These are phyloP conservation scores for Cyclina sinensis DNA, from an alignment of 1,140 invertebrate genomes.

Conservation along the genomic window DNA sequence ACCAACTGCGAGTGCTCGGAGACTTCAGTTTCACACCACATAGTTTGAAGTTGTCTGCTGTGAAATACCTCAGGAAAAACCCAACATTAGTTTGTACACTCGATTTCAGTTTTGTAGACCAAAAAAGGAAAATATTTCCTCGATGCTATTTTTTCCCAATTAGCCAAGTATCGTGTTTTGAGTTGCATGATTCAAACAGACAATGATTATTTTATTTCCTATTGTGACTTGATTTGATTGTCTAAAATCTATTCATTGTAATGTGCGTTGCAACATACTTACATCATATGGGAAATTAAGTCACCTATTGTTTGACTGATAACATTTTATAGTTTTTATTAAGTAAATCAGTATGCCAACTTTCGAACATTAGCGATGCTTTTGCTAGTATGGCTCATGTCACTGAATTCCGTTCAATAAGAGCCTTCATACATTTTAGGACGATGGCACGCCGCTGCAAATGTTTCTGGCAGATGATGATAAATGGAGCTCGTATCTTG, in stretches of 20 bases:
- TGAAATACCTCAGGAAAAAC: slow-evolving; percentile 28
- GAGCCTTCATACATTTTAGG: background rate
- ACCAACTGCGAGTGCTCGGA: slow-evolving; percentile 27
- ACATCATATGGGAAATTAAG: too few relatives aligned
- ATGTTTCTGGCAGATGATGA: slow-evolving; percentile 40
- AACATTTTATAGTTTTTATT: too few relatives aligned
- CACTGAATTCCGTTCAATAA: too few relatives aligned
- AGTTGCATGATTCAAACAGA: too few relatives aligned
- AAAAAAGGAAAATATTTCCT: background rate
- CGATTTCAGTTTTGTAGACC: too few relatives aligned
- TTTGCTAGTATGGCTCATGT: too few relatives aligned
- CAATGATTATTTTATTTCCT: too few relatives aligned
- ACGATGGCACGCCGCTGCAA: slow-evolving; percentile 31
- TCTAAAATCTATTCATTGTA: too few relatives aligned
- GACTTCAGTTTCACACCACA: slow-evolving; percentile 27
- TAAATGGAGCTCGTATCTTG: slow-evolving; percentile 4
- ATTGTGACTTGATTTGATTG: background rate
- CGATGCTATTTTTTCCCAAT: background rate
- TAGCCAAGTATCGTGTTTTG: background rate
- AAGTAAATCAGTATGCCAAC: too few relatives aligned
- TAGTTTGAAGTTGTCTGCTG: slow-evolving; percentile 8
- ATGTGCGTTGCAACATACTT: too few relatives aligned
- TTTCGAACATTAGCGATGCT: too few relatives aligned
- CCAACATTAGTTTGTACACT: background rate
- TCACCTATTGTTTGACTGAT: too few relatives aligned